Base-by-base conservation (phyloP, 2,888 invertebrate species). In the Dynastes hyllus region DNA sequence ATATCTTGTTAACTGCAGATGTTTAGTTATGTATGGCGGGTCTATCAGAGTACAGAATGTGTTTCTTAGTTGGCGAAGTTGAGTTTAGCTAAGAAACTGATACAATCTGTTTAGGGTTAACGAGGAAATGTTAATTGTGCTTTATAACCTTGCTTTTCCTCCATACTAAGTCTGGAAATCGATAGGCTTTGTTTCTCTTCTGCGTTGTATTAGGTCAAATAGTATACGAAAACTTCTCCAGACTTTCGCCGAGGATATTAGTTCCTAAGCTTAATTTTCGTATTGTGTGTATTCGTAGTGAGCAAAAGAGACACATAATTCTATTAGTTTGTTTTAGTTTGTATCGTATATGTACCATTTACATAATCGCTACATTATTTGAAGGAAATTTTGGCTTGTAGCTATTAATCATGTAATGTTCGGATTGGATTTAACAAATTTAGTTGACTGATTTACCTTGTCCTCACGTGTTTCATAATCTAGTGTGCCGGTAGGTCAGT, bases 1-100 rank as follows among this genome's bases (percentile, higher is more conserved):
- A 82, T 84, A 82, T 83, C 80, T 81, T 83, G 84, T 83, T 84
- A 84, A 85, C 83, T 84, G 84, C 82, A 84, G 82, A 84, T 84
- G 79, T 77, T 79, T 79, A 79, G 79, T 79, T 79, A 79, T 79
- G 79, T 79, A 79, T 40, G 67, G 77, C 65, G 79, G 79, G 76
- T 79, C 79, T 76, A 76, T 76, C 70, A 76, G 76, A 51, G 69
- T 79, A 70, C 79, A 70, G 76, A 76, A 61, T 79, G 76, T 76
- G 69, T 29, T 70, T 58, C 79, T 79, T 76, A 67, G 75, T 79
- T 70, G 76, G 79, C 61, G 61, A 76, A 76, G 69, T 76, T 61
- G 45, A 70, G 45, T 51, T 55, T 37, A 76, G 79, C 70, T 76
- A 76, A 76, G 76, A 79, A 79, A 50, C 61, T 76, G 79, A 79